Evolutionary conservation across 2,888 invertebrate genomes (phyloP).

Genomic region (Bombylius discolor): DNA sequence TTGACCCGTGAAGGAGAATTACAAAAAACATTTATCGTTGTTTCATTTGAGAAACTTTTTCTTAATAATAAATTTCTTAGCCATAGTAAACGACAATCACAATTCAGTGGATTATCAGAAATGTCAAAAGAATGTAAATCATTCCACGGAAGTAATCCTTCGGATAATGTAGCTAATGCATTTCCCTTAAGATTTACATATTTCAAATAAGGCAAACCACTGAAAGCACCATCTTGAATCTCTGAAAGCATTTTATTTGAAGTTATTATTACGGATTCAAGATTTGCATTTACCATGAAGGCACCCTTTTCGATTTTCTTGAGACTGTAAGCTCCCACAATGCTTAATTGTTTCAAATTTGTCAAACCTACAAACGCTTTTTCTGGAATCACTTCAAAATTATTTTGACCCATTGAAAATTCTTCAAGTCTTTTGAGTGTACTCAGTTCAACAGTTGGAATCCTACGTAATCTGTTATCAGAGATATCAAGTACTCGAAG

Average conservation of each 20-base stretch:
- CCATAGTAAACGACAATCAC: slow-evolving; percentile 72
- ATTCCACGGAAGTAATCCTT: slow-evolving; percentile 65
- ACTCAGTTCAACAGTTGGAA: slow-evolving; percentile 64
- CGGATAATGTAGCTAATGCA: slow-evolving; percentile 59
- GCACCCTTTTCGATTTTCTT: slow-evolving; percentile 63
- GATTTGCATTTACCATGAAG: slow-evolving; percentile 65
- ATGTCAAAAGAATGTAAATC: slow-evolving; percentile 63
- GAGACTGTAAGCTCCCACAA: slow-evolving; percentile 63
- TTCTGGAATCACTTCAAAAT: slow-evolving; percentile 53
- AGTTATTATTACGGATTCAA: slow-evolving; percentile 61
- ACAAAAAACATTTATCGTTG: slow-evolving; percentile 45
- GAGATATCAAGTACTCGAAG: slow-evolving; percentile 63
- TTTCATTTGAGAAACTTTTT: slow-evolving; percentile 31
- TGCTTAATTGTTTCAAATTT: slow-evolving; percentile 61
- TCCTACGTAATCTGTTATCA: slow-evolving; percentile 60
- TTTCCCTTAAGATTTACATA: slow-evolving; percentile 68
- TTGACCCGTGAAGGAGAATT: slow-evolving; percentile 58
- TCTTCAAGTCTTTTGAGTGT: slow-evolving; percentile 63
- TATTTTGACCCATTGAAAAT: slow-evolving; percentile 70
- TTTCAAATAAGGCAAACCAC: slow-evolving; percentile 64
- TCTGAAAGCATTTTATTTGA: slow-evolving; percentile 62
- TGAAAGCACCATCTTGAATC: slow-evolving; percentile 62
- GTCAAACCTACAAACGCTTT: slow-evolving; percentile 67
- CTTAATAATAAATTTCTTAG: slow-evolving; percentile 51
- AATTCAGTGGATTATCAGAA: slow-evolving; percentile 68